Conservation (phyloP, 2,113 vertebrate genomes). For the Opisthocomus hoazin region DNA sequence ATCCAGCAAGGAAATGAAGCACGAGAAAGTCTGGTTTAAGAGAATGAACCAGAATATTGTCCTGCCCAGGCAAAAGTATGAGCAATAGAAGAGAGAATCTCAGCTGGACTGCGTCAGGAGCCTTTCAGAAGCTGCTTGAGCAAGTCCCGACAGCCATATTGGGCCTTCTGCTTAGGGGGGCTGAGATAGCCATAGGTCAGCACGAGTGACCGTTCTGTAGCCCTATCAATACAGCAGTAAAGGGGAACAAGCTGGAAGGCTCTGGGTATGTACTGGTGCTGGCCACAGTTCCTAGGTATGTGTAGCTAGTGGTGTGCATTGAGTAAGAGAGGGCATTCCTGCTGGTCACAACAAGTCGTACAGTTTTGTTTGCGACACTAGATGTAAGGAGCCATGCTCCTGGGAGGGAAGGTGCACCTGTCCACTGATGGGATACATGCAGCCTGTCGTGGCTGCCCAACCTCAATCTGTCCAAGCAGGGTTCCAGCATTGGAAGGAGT, state of each 20-base stretch:
- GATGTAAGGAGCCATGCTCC: neutral
- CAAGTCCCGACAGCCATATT: neutral
- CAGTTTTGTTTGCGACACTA: neutral
- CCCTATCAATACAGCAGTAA: neutral
- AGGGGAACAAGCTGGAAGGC: neutral
- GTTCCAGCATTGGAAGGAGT: neutral
- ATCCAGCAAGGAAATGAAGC: neutral
- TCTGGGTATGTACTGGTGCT: neutral
- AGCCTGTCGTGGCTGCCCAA: neutral
- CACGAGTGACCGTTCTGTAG: neutral
- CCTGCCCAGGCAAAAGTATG: neutral
- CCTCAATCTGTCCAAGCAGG: neutral
- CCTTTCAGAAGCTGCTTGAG: neutral
- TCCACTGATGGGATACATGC: too few relatives aligned
- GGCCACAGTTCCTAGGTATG: neutral
- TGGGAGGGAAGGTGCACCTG: neutral
- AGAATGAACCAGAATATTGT: neutral
- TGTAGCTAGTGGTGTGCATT: neutral
- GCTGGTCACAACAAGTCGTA: neutral
- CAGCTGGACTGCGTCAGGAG: neutral
- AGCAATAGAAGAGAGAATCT: neutral
- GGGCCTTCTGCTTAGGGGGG: neutral
- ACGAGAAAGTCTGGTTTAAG: neutral
- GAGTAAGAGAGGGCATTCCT: neutral
- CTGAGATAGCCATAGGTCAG: neutral